phyloP scores from a whole-genome alignment of 2,888 invertebrate species.

The Dioctria linearis region DNA sequence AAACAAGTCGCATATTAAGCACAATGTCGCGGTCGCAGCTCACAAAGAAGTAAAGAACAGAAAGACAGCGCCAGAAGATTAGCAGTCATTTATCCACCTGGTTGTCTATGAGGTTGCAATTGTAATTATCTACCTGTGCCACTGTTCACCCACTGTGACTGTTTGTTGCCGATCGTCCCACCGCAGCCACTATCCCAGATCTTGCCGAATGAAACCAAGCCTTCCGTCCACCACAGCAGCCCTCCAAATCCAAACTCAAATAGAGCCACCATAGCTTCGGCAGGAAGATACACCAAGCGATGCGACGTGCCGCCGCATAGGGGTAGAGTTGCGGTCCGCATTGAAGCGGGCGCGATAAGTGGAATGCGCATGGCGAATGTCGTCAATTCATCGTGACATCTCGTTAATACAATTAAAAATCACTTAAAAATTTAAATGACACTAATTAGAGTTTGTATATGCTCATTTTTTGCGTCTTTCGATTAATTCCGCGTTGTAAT shows the following conservation, averaged over 20 bases:
- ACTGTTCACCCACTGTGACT: slow-evolving; percentile 53
- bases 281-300: not conserved
- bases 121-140: slow-evolving; percentile 55
- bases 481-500: slow-evolving; percentile 50
- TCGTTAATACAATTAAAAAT: slow-evolving; percentile 62
- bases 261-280: too few relatives aligned
- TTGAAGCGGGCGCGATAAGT: slow-evolving; percentile 51
- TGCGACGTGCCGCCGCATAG: slow-evolving; percentile 17
- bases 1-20: slow-evolving; percentile 42
- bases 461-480: slow-evolving; percentile 44
- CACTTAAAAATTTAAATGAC: slow-evolving; percentile 63
- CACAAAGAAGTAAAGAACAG: slow-evolving; percentile 4
- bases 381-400: slow-evolving; percentile 58
- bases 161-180: not conserved
- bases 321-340: slow-evolving; percentile 34
- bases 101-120: slow-evolving; percentile 56
- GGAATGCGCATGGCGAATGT: slow-evolving; percentile 57
- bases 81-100: slow-evolving; percentile 58
- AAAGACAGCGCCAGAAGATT: slow-evolving; percentile 52
- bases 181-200: not conserved
- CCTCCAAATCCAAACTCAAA: not conserved
- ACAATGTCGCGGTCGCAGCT: slow-evolving; percentile 7
- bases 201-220: not conserved
- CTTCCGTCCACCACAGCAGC: not conserved
- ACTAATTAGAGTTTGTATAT: slow-evolving; percentile 63